Evolutionary conservation across 2,113 vertebrate genomes (phyloP).

Genomic region (Tupaia chinensis): DNA sequence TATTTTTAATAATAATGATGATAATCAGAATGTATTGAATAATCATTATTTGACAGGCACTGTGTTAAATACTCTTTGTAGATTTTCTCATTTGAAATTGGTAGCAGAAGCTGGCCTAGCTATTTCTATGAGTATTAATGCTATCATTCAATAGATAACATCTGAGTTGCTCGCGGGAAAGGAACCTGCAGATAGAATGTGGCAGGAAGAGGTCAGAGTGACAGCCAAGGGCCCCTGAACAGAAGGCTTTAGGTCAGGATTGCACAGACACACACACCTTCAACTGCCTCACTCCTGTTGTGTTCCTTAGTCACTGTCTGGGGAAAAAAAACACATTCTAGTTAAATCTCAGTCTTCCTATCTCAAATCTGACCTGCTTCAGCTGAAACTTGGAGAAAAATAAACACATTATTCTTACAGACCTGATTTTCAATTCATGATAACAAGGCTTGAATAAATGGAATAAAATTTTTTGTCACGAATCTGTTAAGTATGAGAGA

Average conservation of each 20-base stretch:
- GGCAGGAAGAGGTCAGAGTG: neutral
- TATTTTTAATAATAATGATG: neutral
- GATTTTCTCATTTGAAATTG: neutral
- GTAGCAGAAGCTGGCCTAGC: neutral
- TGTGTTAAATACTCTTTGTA: neutral
- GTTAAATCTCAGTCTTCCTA: neutral
- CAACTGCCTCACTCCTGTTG: neutral
- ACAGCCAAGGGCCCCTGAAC: neutral
- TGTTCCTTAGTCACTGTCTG: neutral
- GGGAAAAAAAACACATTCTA: neutral
- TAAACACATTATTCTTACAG: neutral
- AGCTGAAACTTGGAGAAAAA: neutral
- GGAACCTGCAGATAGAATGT: neutral
- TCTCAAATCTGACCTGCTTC: neutral
- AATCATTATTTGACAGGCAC: neutral
- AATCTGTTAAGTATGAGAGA: neutral
- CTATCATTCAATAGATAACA: neutral
- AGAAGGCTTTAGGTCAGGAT: neutral
- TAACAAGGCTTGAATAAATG: neutral
- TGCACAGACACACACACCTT: neutral
- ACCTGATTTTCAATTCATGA: neutral
- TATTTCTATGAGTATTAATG: neutral
- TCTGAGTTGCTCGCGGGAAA: neutral
- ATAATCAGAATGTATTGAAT: neutral
- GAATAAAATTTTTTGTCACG: neutral